Percentiles rank a stretch among this genome's conserved stretches.
These are phyloP conservation scores for Arctopsyche grandis DNA, from an alignment of 1,140 invertebrate genomes.

Conservation along the genomic window DNA sequence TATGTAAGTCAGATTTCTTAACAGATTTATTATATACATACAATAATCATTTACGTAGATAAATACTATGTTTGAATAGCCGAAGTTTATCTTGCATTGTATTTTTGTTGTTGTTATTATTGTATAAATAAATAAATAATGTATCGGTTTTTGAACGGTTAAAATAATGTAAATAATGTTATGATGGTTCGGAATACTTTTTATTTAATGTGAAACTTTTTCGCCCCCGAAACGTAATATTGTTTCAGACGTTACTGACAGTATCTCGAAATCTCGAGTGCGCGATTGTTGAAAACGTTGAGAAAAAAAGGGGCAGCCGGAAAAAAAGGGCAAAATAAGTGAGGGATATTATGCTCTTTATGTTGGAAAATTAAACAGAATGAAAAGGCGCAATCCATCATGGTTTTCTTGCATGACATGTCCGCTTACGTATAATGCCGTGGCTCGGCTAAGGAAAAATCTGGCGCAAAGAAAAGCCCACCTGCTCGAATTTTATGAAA, in stretches of 20 bases:
- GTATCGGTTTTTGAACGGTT: no score
- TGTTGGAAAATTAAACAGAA: constrained; percentile 27
- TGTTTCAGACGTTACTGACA: neutral
- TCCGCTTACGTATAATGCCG: neutral
- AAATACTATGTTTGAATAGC: no score
- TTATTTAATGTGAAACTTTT: no score
- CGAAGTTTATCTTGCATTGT: no score
- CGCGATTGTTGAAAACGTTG: neutral
- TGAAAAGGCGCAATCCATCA: constrained; percentile 25
- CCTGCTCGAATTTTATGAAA: neutral
- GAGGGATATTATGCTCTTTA: constrained; percentile 16
- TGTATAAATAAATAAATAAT: no score
- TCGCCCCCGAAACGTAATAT: neutral
- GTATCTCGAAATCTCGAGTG: constrained; percentile 4
- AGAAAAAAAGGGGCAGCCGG: neutral
- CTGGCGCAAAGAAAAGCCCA: neutral
- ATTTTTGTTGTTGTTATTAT: no score
- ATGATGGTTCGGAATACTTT: no score
- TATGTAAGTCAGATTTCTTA: no score
- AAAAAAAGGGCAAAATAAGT: neutral
- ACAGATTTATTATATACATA: no score
- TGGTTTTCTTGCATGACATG: constrained; percentile 25
- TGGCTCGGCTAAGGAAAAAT: neutral
- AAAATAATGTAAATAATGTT: no score
- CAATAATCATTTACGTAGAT: no score